phyloP scores from a whole-genome alignment of 2,888 invertebrate species.

The Conus canariensis region DNA sequence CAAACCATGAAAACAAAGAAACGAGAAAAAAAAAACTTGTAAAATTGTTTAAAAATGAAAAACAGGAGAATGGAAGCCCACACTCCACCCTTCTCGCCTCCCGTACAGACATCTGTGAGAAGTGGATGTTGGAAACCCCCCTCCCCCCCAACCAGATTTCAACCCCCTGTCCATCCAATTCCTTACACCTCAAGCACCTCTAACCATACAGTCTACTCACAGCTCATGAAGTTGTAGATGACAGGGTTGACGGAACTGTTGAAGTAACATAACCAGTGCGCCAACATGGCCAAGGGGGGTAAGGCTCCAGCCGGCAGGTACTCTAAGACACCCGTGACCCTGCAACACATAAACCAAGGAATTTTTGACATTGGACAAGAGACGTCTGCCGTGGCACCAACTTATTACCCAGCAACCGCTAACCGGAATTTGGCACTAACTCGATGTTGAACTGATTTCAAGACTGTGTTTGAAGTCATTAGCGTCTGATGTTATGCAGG shows the following conservation, averaged over 20 bases:
- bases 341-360: neutral
- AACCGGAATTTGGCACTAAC: no score
- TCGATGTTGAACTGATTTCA: no score
- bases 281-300: constrained; percentile 82
- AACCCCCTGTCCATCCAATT: neutral
- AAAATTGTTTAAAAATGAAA: no score
- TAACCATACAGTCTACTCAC: constrained; percentile 80
- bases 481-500: no score
- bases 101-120: neutral
- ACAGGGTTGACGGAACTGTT: constrained; percentile 96
- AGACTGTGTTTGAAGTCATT: no score
- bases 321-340: constrained; percentile 42
- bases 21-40: no score
- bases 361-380: neutral
- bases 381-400: neutral
- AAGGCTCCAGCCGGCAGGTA: constrained; percentile 40
- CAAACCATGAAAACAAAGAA: no score
- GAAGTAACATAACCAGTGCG: constrained; percentile 94
- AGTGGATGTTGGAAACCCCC: neutral
- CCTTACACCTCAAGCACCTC: neutral
- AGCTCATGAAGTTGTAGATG: constrained; percentile 97
- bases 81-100: no score
- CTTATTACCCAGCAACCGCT: no score
- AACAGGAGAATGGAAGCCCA: no score
- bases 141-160: no score